A percentile compares a stretch with the other conserved stretches of the same genome.
Conservation (phyloP, 2,113 vertebrate genomes). For the Oryzias javanicus region DNA sequence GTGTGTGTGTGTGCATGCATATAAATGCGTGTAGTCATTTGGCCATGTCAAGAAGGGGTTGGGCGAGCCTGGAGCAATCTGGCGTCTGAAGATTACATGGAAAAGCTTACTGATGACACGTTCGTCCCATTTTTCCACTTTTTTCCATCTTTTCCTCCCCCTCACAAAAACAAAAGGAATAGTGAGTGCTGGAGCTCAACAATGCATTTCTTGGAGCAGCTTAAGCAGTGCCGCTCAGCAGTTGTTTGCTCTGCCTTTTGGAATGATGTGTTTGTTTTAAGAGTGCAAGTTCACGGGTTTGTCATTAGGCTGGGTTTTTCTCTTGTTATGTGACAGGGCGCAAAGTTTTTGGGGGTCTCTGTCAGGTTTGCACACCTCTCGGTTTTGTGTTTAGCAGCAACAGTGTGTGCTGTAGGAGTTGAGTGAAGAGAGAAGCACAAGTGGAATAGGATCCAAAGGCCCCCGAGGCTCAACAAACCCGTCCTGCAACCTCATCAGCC, state of each 20-base stretch:
- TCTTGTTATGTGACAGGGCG: not conserved
- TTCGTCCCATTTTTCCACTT: conserved; percentile 61
- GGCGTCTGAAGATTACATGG: conserved; percentile 37
- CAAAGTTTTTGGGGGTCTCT: conserved; percentile 18
- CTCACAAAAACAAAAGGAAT: conserved; percentile 5
- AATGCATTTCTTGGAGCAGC: conserved; percentile 10
- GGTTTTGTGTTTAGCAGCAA: conserved; percentile 15
- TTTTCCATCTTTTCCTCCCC: conserved; percentile 11
- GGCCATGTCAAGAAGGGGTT: conserved; percentile 39
- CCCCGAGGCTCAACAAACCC: conserved; percentile 63
- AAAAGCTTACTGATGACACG: conserved; percentile 57
- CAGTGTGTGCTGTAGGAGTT: conserved; percentile 6
- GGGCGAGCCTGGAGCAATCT: conserved; percentile 39
- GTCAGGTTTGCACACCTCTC: conserved; percentile 39
- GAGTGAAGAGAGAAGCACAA: conserved; percentile 28
- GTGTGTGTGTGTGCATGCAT: conserved; percentile 13
- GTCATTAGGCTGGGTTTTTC: conserved; percentile 34
- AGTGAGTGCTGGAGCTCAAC: conserved; percentile 14
- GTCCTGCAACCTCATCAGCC: conserved; percentile 56
- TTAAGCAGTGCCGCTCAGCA: not conserved
- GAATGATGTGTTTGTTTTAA: conserved; percentile 19
- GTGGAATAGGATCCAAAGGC: conserved; percentile 32
- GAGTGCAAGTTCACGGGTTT: conserved; percentile 48
- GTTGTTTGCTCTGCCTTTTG: conserved; percentile 15
- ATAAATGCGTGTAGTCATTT: conserved; percentile 17